A percentile compares a stretch with the other conserved stretches of the same genome.
These are phyloP conservation scores for Erebia aethiops DNA, from an alignment of 2,888 invertebrate genomes.

Conservation along the genomic window DNA sequence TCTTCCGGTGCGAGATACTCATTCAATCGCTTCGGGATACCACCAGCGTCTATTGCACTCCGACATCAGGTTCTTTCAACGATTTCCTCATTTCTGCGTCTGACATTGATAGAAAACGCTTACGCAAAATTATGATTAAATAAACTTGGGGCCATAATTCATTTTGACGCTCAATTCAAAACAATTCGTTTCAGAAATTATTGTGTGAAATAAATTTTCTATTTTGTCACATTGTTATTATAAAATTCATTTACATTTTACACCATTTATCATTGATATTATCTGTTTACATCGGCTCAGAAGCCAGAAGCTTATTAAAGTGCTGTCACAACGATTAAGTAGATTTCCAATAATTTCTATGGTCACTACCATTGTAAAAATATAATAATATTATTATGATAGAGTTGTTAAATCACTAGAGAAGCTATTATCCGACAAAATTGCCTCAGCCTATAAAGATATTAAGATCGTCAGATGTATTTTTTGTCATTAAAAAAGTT, in stretches of 20 bases:
- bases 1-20: no score
- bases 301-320: neutral
- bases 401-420: no score
- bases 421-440: no score
- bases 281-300: slow-evolving; percentile 9
- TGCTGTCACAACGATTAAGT: slow-evolving; percentile 7
- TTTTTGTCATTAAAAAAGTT: no score
- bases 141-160: neutral
- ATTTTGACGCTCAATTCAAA: neutral
- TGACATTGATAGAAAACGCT: neutral
- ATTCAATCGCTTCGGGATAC: no score
- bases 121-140: neutral
- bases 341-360: slow-evolving; percentile 6
- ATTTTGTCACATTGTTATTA: slow-evolving; percentile 23
- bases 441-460: no score
- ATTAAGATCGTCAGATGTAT: no score
- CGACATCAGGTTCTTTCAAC: no score
- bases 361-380: slow-evolving; percentile 7
- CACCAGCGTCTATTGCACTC: no score
- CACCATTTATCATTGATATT: slow-evolving; percentile 30
- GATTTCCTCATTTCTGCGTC: no score
- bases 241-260: slow-evolving; percentile 1
- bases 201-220: slow-evolving; percentile 23
- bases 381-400: no score
- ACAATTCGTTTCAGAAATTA: neutral